Base-by-base conservation (phyloP, 2,888 invertebrate species). In the Rhimphoctona megacephalus region DNA sequence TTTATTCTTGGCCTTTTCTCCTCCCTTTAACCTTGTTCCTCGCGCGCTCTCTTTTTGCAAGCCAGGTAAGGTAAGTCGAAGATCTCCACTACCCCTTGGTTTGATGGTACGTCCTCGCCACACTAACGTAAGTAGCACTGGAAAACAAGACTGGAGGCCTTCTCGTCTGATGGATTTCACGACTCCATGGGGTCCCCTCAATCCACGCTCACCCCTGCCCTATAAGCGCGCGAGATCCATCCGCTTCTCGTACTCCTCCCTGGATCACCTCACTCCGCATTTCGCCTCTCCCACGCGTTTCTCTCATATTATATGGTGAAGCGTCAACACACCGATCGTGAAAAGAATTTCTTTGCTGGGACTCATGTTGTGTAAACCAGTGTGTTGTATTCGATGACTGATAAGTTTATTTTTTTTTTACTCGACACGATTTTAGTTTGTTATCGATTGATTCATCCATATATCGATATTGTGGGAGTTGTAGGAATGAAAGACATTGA, bases 111-210 rank as follows among this genome's bases (percentile, higher is more conserved):
- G 90, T 92, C 92, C 90, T 90, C 88, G 91, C 89, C 89, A 85
- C 89, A 88, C 89, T 89, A 83, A 80, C 90, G 91, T 92, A 91
- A 92, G 92, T 92, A 92, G 92, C 91, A 89, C 90, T 87, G 85
- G 92, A 90, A 92, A 92, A 91, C 92, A 90, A 91, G 89, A 89
- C 90, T 90, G 89, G 89, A 90, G 91, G 91, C 90, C 87, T 85
- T 49, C 90, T 90, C 90, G 91, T 90, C 93, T 93, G 93, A 93
- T 92, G 93, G 92, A 93, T 93, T 93, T 93, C 93, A 93, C 91
- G 93, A 93, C 92, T 90, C 93, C 93, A 89, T 89, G 73, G 93
- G 93, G 93, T 92, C 90, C 91, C 92, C 91, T 93, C 92, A 91
- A 93, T 93, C 91, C 92, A 92, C 91, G 85, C 92, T 90, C 90